These are phyloP conservation scores for Empidonax traillii DNA, from an alignment of 2,113 vertebrate species.

Conservation along the genomic window DNA sequence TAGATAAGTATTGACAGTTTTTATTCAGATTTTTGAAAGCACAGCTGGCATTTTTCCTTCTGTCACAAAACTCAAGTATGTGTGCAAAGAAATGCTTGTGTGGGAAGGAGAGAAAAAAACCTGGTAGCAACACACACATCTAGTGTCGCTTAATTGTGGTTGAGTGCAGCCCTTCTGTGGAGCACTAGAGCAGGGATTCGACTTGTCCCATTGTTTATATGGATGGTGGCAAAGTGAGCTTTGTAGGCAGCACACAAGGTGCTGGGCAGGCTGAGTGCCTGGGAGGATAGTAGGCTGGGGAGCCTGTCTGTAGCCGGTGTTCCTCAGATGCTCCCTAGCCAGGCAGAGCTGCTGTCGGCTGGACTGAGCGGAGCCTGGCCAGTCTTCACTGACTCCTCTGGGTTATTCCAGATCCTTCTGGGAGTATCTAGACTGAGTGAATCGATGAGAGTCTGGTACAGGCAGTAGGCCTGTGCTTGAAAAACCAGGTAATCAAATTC, in stretches of 20 bases:
- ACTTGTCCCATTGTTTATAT: accelerated
- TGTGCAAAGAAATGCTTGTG: neutral
- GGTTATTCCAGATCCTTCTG: neutral
- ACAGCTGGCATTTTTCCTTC: neutral
- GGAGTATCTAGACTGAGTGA: neutral
- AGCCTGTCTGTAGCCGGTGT: neutral
- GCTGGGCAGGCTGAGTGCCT: neutral
- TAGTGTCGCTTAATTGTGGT: neutral
- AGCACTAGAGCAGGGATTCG: neutral
- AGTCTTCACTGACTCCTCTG: neutral
- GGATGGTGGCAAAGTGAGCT: neutral
- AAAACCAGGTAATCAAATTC: neutral
- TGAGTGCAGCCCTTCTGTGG: neutral
- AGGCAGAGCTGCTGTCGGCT: neutral
- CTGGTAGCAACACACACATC: neutral
- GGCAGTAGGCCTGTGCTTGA: neutral
- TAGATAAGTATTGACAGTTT: neutral
- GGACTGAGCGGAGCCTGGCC: neutral
- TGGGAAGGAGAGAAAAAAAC: neutral
- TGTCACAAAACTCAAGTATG: neutral
- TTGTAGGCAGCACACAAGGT: neutral
- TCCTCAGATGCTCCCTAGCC: neutral
- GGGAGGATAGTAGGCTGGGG: neutral
- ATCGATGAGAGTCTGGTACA: accelerated
- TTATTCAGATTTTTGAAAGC: neutral